A percentile compares a stretch with the other conserved stretches of the same genome.
Conservation (phyloP, 1,140 invertebrate genomes). For the Dreissena polymorpha region DNA sequence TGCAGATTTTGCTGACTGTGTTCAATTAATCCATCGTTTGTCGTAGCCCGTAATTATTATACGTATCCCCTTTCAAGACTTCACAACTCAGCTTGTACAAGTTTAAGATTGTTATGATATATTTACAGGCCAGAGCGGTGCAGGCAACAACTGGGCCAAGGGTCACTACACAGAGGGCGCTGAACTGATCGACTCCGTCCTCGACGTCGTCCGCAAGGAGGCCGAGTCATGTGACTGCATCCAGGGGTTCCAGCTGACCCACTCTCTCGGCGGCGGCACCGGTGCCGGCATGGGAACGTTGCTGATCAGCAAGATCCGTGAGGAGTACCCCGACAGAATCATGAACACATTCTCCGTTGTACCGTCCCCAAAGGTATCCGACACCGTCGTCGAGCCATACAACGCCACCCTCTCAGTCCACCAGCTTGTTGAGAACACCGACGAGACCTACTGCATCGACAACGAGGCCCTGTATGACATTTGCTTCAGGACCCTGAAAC, state of each 20-base stretch:
- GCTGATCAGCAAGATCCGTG: constrained; percentile 75
- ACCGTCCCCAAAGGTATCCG: constrained; percentile 88
- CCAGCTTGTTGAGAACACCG: constrained; percentile 89
- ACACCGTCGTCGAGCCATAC: constrained; percentile 83
- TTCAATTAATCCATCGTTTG: too few relatives aligned
- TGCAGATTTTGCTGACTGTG: too few relatives aligned
- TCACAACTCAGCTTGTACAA: too few relatives aligned
- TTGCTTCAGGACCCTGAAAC: constrained; percentile 93
- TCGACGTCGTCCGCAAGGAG: constrained; percentile 90
- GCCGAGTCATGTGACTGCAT: constrained; percentile 91
- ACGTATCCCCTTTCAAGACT: too few relatives aligned
- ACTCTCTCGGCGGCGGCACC: constrained; percentile 82
- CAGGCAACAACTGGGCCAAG: constrained; percentile 83
- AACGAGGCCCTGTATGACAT: constrained; percentile 95
- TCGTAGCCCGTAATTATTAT: too few relatives aligned
- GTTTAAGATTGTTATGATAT: too few relatives aligned
- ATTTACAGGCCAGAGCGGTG: constrained; percentile 3
- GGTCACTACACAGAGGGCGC: constrained; percentile 86
- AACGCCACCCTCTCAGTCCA: constrained; percentile 86
- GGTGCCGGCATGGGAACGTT: constrained; percentile 79
- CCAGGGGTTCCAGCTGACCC: constrained; percentile 66
- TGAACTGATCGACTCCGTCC: constrained; percentile 89
- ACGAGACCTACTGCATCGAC: constrained; percentile 83
- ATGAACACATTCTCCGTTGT: constrained; percentile 95
- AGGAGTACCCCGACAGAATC: constrained; percentile 90